Percentiles rank a stretch among this genome's conserved stretches.
Conservation (phyloP, 2,888 invertebrate species). For the Brachylomia viminalis region DNA sequence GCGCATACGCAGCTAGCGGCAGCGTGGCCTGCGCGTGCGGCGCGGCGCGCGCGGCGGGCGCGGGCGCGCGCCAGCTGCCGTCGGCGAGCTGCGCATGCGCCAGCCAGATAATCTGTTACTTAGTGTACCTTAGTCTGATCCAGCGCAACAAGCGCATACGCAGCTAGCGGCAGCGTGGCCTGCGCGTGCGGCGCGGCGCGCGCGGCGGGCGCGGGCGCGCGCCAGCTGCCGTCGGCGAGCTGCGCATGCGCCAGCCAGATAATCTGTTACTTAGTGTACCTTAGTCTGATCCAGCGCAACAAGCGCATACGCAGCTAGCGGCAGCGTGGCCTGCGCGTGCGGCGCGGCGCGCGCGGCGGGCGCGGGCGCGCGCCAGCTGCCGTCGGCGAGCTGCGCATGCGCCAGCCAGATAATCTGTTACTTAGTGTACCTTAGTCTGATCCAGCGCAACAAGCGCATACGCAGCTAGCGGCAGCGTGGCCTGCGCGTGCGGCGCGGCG, state of each 20-base stretch:
- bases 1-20: slow-evolving; percentile 95
- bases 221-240: slow-evolving; percentile 94
- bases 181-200: slow-evolving; percentile 88
- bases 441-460: slow-evolving; percentile 94
- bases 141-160: slow-evolving; percentile 94
- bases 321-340: slow-evolving; percentile 85
- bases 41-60: slow-evolving; percentile 91
- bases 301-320: slow-evolving; percentile 95
- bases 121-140: slow-evolving; percentile 89
- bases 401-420: no score
- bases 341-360: slow-evolving; percentile 91
- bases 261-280: no score
- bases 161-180: slow-evolving; percentile 92
- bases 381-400: slow-evolving; percentile 92
- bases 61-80: slow-evolving; percentile 93
- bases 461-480: slow-evolving; percentile 93
- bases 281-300: slow-evolving; percentile 93
- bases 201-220: slow-evolving; percentile 90
- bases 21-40: slow-evolving; percentile 84
- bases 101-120: no score
- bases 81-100: slow-evolving; percentile 92
- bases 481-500: slow-evolving; percentile 85
- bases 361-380: slow-evolving; percentile 92
- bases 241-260: slow-evolving; percentile 95
- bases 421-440: slow-evolving; percentile 88